Base-by-base conservation (phyloP, 2,113 vertebrate species). In the Collichthys lucidus region DNA sequence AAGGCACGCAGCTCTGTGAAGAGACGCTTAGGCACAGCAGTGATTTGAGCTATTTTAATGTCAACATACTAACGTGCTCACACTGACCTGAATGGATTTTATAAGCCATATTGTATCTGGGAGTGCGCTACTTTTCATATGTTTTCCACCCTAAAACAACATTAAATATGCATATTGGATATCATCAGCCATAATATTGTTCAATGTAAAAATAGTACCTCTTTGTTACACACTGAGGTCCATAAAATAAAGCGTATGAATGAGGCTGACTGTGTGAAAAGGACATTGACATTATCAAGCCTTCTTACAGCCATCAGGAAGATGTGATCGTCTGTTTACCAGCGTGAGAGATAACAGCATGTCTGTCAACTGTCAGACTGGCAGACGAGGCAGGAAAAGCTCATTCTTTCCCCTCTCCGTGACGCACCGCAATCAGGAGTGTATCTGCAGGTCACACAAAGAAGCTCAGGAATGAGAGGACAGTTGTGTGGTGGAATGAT, bases 301-400 rank as follows among this genome's bases (percentile, higher is more conserved):
- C 65, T 72, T 83, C 80, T 59, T 71, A 44, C 76, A 16, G 77
- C 81, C 86, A 80, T 84, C 86, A 89, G 86, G 85, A 92, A 93
- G 90, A 91, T 85, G 85, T 77, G 87, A 80, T 74, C 69, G 87
- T 84, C 80, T 78, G 83, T 92, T 82, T 68, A 85, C 86, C 86
- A 89, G 70, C 42, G 62, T 26, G 31, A 61, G 40, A 93, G 94
- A 94, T 95, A 93, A 92, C 82, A 83, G 88, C 85, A 88, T 6
- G 86, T 91, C 95, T 95, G 94, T 94, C 92, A 89, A 94, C 72
- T 79, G 83, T 95, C 95, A 94, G 83, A 80, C 70, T 91, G 90
- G 89, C 89, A 85, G 93, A 91, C 86, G 92, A 68, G 79, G 83
- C 72, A 86, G 90, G 91, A 93, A 90, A 88, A 87, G 80, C 84